These are phyloP conservation scores for Callyntrura guangdongensis DNA, from an alignment of 2,888 invertebrate species.

Conservation along the genomic window DNA sequence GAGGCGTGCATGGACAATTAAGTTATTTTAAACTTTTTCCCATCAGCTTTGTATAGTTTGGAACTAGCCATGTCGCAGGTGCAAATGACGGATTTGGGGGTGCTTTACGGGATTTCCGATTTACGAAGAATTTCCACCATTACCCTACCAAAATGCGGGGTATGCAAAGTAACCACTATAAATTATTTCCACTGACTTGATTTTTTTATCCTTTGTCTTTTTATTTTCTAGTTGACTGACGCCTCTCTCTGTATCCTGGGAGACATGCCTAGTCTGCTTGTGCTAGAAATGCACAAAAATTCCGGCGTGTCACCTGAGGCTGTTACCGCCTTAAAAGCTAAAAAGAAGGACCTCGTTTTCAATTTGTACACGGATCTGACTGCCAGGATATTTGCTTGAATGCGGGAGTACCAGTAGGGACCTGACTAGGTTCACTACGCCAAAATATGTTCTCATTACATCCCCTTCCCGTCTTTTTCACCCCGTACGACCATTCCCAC, in stretches of 20 bases:
- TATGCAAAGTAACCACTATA: too few species aligned
- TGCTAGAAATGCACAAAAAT: constrained; percentile 64
- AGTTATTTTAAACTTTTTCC: constrained; percentile 38
- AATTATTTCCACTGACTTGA: neutral
- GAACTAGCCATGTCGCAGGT: constrained; percentile 65
- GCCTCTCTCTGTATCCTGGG: constrained; percentile 35
- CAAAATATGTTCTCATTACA: too few species aligned
- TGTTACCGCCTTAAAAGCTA: constrained; percentile 39
- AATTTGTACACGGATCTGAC: constrained; percentile 70
- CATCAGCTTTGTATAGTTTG: too few species aligned
- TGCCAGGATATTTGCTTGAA: constrained; percentile 56
- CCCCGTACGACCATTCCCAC: too few species aligned
- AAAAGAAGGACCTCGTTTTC: constrained; percentile 66
- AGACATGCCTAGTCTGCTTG: constrained; percentile 29
- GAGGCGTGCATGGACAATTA: too few species aligned
- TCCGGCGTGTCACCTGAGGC: constrained; percentile 54
- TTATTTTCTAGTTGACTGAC: constrained; percentile 57
- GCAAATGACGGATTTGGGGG: constrained; percentile 52
- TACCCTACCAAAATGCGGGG: constrained; percentile 73
- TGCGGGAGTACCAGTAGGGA: too few species aligned
- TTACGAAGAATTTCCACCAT: constrained; percentile 61
- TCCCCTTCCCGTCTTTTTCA: too few species aligned
- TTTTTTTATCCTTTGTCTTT: constrained; percentile 18
- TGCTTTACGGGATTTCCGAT: constrained; percentile 68
- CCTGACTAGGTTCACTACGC: too few species aligned